Conservation (phyloP, 2,888 invertebrate genomes). For the Leptinotarsa haldemani region DNA sequence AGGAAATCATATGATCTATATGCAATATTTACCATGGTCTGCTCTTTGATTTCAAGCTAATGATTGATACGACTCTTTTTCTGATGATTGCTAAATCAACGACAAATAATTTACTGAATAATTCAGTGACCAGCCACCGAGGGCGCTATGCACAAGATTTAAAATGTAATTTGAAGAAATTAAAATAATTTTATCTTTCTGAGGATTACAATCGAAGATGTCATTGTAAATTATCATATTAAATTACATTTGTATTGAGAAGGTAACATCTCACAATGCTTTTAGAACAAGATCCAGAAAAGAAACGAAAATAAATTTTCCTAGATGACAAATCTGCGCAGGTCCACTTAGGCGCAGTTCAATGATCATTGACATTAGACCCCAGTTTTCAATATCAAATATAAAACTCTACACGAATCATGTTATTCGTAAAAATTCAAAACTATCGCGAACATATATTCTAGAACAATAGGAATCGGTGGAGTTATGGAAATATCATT, state of each 20-base stretch:
- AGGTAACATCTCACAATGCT: background rate
- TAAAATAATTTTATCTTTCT: background rate
- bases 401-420: too few relatives aligned
- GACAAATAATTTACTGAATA: slow-evolving; percentile 51
- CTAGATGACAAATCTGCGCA: background rate
- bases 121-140: slow-evolving; percentile 26
- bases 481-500: too few relatives aligned
- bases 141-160: slow-evolving; percentile 29
- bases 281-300: background rate
- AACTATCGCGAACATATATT: too few relatives aligned
- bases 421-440: too few relatives aligned
- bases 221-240: too few relatives aligned
- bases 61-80: slow-evolving; percentile 55
- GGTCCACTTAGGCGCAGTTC: background rate
- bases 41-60: slow-evolving; percentile 49
- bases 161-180: background rate
- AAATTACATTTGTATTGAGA: too few relatives aligned
- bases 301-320: background rate
- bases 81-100: slow-evolving; percentile 52
- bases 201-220: too few relatives aligned
- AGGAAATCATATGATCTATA: background rate
- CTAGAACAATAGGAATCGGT: too few relatives aligned
- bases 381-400: background rate
- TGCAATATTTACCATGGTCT: slow-evolving; percentile 58
- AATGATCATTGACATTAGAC: slow-evolving; percentile 1